phyloP scores from a whole-genome alignment of 2,797 vertebrate genomes.

The Leontocebus nigricollis region DNA sequence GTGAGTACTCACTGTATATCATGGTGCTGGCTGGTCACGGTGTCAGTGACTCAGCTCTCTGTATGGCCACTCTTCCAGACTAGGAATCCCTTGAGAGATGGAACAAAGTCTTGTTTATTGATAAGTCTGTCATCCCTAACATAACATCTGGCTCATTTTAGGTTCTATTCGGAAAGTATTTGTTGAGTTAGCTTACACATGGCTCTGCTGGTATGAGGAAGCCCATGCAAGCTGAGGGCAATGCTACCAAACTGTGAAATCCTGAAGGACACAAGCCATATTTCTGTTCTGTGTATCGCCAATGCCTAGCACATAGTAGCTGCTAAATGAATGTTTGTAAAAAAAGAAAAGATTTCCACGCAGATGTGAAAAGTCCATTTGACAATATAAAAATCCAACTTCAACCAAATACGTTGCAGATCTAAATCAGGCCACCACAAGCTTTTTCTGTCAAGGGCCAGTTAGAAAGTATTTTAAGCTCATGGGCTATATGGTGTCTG shows the following conservation, averaged over 20 bases:
- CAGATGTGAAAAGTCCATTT: not conserved
- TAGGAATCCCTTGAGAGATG: not conserved
- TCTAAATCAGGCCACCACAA: not conserved
- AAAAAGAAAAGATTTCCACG: not conserved
- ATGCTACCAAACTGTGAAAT: not conserved
- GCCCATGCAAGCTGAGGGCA: not conserved
- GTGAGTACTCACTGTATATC: not conserved
- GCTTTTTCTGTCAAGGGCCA: not conserved
- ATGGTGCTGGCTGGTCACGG: not conserved
- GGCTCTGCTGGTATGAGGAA: not conserved
- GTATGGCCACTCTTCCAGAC: not conserved
- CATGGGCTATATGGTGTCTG: not conserved
- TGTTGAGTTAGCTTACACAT: not conserved
- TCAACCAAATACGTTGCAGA: not conserved
- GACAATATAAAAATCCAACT: not conserved
- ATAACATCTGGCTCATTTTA: not conserved
- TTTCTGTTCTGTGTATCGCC: not conserved
- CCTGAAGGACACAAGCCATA: not conserved
- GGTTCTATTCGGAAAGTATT: not conserved
- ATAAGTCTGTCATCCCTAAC: not conserved
- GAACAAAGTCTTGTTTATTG: not conserved
- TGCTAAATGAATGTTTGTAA: not conserved
- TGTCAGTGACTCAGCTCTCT: not conserved
- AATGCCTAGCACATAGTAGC: not conserved
- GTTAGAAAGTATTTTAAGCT: not conserved